Evolutionary conservation across 2,888 invertebrate genomes (phyloP), one percentile per base, ranked within the genome.

Genomic region (Leucophenga montana): DNA sequence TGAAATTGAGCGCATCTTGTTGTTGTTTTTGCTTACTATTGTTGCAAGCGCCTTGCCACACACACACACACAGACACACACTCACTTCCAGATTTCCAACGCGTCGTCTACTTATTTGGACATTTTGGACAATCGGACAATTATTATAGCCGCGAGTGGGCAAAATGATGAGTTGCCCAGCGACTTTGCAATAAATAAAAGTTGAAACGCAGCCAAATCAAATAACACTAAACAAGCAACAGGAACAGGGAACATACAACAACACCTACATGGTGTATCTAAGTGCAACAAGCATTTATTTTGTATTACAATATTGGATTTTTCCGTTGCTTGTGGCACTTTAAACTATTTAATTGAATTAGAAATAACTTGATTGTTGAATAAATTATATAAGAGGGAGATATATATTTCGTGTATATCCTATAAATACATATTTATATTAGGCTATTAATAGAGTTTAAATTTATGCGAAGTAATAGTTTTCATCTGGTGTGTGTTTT

Each of bases 101-200:
- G 48, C 48, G 46, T 22, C 39, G 46, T 18, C 44, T 62, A 44
- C 44, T 62, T 44, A 44, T 62, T 62, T 44, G 44, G 56, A 67
- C 59, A 67, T 31, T 67, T 59, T 31, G 18, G 67, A 67, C 67
- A 67, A 48, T 67, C 56, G 57, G 59, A 67, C 67, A 67, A 67
- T 67, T 67, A 67, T 59, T 46, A 59, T 59, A 16, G 48, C 67
- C 46, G 59, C 57, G 67, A 67, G 67, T 59, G 67, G 67, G 57
- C 67, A 57, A 57, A 67, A 57, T 46, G 57, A 67, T 57, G 59
- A 67, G 67, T 67, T 46, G 48, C 27, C 20, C 39, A 18, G 59
- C 67, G 44, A 64, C 46, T 48, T 64, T 64, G 46, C 46, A 64
- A 64, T 64, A 48, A 64, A 64, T 64, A 48, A 20, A 61, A 61